These are phyloP conservation scores for Parapristionchus giblindavisi DNA, from an alignment of 2,888 invertebrate genomes.

Conservation along the genomic window DNA sequence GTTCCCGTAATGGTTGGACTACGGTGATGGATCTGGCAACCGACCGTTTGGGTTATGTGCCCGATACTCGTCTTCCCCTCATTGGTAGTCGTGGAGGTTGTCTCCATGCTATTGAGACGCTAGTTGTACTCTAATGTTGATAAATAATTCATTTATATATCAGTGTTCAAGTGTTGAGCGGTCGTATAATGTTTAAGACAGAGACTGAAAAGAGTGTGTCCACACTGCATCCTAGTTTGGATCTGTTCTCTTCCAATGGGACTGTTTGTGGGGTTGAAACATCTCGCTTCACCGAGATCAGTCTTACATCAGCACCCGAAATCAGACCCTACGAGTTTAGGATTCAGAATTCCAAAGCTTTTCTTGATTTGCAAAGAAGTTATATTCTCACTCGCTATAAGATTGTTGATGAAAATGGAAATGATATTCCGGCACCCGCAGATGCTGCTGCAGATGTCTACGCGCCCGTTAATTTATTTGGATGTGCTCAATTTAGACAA, in stretches of 20 bases:
- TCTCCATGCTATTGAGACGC: slow-evolving; percentile 1
- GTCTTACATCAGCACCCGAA: slow-evolving; percentile 12
- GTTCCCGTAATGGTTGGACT: neutral
- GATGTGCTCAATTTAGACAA: neutral
- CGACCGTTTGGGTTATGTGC: neutral
- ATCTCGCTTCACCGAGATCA: slow-evolving; percentile 9
- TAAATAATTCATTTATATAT: neutral
- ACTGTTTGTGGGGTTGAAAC: slow-evolving; percentile 22
- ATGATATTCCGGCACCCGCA: slow-evolving; percentile 3
- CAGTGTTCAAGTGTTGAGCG: too few relatives aligned
- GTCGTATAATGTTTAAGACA: slow-evolving; percentile 21
- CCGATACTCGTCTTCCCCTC: neutral
- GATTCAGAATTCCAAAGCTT: slow-evolving; percentile 20
- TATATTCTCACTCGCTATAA: slow-evolving; percentile 5
- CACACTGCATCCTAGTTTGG: slow-evolving; percentile 15
- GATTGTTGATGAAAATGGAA: slow-evolving; percentile 7
- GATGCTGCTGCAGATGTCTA: neutral
- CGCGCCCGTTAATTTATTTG: slow-evolving; percentile 3
- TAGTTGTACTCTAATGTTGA: neutral
- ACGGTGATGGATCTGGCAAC: neutral
- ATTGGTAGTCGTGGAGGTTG: neutral
- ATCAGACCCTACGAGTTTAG: slow-evolving; percentile 13
- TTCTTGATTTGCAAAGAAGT: slow-evolving; percentile 10
- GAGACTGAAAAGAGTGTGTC: slow-evolving; percentile 15
- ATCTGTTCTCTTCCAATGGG: slow-evolving; percentile 8